Evolutionary conservation across 2,113 vertebrate species (phyloP).

Genomic region (Peromyscus leucopus): DNA sequence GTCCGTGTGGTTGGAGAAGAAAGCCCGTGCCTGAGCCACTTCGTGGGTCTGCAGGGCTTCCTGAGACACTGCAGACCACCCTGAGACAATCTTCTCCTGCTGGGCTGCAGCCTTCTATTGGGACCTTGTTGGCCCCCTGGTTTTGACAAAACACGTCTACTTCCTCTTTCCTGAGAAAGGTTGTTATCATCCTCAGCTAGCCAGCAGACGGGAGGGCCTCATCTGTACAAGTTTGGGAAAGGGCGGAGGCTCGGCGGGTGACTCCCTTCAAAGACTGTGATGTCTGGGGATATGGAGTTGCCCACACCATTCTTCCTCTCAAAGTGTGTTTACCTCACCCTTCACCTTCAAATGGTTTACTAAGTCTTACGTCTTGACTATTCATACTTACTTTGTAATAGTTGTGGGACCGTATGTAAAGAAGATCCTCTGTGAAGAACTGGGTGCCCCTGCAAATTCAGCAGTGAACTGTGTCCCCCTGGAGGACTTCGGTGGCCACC

Average conservation of each 20-base stretch:
- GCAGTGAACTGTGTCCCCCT: constrained; percentile 95
- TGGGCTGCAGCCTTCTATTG: not conserved
- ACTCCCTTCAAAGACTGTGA: not conserved
- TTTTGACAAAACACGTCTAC: not conserved
- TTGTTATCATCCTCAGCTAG: not conserved
- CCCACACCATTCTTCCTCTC: not conserved
- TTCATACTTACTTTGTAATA: constrained; percentile 43
- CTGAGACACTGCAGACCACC: not conserved
- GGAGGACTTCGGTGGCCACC: constrained; percentile 98
- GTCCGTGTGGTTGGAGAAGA: not conserved
- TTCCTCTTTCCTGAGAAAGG: not conserved
- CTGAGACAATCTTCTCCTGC: not conserved
- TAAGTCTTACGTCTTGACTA: not conserved
- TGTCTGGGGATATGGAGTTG: not conserved
- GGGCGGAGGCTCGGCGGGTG: not conserved
- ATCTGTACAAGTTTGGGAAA: not conserved
- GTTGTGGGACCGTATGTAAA: constrained; percentile 98
- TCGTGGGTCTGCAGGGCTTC: not conserved
- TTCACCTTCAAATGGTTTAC: not conserved
- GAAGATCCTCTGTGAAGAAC: constrained; percentile 97
- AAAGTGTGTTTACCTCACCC: not conserved
- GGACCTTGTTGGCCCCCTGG: not conserved
- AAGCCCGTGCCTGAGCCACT: not conserved
- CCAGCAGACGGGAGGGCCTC: not conserved
- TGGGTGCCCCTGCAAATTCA: constrained; percentile 95